A percentile compares a stretch with the other conserved stretches of the same genome.
phyloP scores from a whole-genome alignment of 2,113 vertebrate species.

The Salvelinus sp. region DNA sequence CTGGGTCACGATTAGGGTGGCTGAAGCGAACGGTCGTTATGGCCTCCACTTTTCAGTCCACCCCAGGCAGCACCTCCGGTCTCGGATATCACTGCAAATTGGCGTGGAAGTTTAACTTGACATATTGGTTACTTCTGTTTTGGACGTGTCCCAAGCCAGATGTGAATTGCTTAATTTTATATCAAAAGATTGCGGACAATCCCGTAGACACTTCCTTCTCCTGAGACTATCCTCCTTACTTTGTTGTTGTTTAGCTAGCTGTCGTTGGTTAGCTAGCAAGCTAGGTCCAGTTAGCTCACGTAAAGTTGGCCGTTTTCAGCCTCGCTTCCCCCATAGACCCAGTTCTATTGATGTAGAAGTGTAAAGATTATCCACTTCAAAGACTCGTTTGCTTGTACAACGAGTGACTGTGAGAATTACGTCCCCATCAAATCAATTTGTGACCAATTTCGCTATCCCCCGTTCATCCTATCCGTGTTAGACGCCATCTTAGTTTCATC shows the following conservation, averaged over 20 bases:
- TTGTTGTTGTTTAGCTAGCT: constrained; percentile 19
- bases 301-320: constrained; percentile 45
- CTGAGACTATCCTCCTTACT: not conserved
- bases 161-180: not conserved
- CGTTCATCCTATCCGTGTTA: constrained; percentile 72
- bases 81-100: constrained; percentile 16
- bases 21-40: constrained; percentile 55
- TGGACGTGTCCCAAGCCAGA: constrained; percentile 1
- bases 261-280: constrained; percentile 9
- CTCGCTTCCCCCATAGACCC: constrained; percentile 51
- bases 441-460: constrained; percentile 59
- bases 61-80: constrained; percentile 42
- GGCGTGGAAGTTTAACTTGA: constrained; percentile 5
- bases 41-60: constrained; percentile 67
- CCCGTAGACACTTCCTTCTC: not conserved
- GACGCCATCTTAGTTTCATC: constrained; percentile 80
- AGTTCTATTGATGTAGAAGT: constrained; percentile 19
- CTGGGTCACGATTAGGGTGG: constrained; percentile 53
- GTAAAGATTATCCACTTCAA: constrained; percentile 6
- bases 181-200: constrained; percentile 10
- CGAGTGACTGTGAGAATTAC: constrained; percentile 34
- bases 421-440: constrained; percentile 59
- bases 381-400: constrained; percentile 28
- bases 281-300: constrained; percentile 10
- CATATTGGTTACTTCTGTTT: not conserved